A percentile compares a stretch with the other conserved stretches of the same genome.
Evolutionary conservation across 2,888 invertebrate species (phyloP).

Genomic region (Nephrotoma guestfalica): DNA sequence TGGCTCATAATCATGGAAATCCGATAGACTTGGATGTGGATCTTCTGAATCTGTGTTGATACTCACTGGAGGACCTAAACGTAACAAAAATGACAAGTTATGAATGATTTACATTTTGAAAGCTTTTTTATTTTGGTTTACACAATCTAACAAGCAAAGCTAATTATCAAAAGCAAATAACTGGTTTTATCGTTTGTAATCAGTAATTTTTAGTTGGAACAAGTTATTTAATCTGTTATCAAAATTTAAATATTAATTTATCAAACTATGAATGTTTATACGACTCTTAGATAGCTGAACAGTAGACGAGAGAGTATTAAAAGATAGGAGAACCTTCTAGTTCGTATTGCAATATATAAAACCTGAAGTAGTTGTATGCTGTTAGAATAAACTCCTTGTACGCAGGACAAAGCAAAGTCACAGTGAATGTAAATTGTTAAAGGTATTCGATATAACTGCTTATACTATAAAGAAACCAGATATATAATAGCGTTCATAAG

Average conservation of each 20-base stretch:
- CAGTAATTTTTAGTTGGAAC: background rate
- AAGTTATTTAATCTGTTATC: background rate
- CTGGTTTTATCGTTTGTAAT: background rate
- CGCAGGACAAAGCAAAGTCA: no score
- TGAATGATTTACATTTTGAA: constrained; percentile 11
- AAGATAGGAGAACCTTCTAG: no score
- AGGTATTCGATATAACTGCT: no score
- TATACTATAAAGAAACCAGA: no score
- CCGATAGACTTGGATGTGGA: constrained; percentile 73
- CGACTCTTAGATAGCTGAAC: no score
- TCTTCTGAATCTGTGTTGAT: constrained; percentile 47
- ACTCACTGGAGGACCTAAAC: constrained; percentile 11
- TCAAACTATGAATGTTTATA: background rate
- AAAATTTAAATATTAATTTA: background rate
- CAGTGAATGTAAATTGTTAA: no score
- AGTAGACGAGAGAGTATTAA: no score
- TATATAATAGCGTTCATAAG: no score
- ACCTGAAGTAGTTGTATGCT: no score
- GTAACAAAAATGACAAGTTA: constrained; percentile 23
- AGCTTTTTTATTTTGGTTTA: background rate
- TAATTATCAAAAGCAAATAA: background rate
- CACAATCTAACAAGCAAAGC: background rate
- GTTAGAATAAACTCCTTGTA: no score
- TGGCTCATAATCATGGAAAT: constrained; percentile 87
- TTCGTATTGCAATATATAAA: no score